These are phyloP conservation scores for Pelodytes ibericus DNA, from an alignment of 2,797 vertebrate genomes.

Conservation along the genomic window DNA sequence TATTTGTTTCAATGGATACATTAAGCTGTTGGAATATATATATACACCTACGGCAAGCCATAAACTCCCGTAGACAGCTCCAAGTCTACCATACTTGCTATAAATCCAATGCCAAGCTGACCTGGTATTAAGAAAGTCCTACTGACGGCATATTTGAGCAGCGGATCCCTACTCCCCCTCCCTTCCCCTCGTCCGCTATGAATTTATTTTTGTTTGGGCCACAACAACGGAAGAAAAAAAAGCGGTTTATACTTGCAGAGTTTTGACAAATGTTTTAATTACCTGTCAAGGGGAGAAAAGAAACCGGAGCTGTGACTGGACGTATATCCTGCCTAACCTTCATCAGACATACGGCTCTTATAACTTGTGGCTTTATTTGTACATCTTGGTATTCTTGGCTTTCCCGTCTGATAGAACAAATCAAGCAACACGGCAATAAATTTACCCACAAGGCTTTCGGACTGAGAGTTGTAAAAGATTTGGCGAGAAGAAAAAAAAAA, in stretches of 20 bases:
- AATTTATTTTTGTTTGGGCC: slow-evolving; percentile 36
- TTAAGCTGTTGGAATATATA: not conserved
- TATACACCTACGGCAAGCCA: not conserved
- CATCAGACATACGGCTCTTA: slow-evolving; percentile 16
- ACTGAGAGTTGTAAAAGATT: too few relatives aligned
- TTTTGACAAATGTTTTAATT: slow-evolving; percentile 46
- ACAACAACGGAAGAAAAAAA: not conserved
- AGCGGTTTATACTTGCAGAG: not conserved
- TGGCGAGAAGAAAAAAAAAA: too few relatives aligned
- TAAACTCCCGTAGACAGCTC: not conserved
- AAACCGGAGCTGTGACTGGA: not conserved
- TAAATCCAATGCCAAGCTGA: slow-evolving; percentile 5
- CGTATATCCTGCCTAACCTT: slow-evolving; percentile 39
- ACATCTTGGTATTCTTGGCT: slow-evolving; percentile 2
- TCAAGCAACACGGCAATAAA: slow-evolving; percentile 15
- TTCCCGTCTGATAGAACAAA: slow-evolving; percentile 41
- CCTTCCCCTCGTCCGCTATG: not conserved
- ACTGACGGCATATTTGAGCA: not conserved
- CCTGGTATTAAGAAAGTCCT: slow-evolving; percentile 4
- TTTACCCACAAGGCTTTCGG: too few relatives aligned
- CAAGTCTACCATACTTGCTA: not conserved
- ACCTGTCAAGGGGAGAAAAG: slow-evolving; percentile 28
- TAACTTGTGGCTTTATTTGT: slow-evolving; percentile 11
- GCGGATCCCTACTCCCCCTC: too few relatives aligned
- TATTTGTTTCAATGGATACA: too few relatives aligned